Conservation (phyloP, 2,797 vertebrate species). For the Leuciscus waleckii region DNA sequence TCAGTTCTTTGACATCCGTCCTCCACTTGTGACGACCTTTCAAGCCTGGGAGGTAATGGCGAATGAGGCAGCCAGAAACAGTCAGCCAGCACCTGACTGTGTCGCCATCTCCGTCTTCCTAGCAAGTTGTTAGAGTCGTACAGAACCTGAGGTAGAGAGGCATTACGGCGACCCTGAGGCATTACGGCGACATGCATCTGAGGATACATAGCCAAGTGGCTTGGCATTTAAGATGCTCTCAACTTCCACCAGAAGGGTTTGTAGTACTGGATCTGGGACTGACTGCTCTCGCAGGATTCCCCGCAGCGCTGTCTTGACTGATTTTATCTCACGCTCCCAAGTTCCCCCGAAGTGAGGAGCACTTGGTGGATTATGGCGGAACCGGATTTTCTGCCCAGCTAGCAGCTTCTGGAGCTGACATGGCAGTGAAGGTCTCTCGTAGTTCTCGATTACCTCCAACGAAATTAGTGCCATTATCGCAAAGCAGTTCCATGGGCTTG, state of each 20-base stretch:
- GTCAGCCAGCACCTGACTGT: not conserved
- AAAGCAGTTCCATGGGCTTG: not conserved
- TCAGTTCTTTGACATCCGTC: too few relatives aligned
- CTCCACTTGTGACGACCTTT: not conserved
- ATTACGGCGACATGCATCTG: too few relatives aligned
- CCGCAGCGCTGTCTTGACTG: not conserved
- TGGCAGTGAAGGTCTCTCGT: not conserved
- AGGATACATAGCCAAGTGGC: not conserved
- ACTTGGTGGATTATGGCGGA: not conserved
- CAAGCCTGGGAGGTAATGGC: not conserved
- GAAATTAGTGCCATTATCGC: constrained; percentile 11
- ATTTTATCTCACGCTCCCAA: not conserved
- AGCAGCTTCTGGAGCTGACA: not conserved
- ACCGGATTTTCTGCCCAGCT: not conserved
- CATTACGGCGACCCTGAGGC: not conserved
- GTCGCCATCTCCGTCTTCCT: not conserved
- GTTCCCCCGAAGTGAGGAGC: not conserved
- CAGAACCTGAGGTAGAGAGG: not conserved
- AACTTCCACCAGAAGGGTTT: not conserved
- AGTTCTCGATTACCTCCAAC: not conserved
- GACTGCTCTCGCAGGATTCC: not conserved
- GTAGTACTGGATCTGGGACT: not conserved
- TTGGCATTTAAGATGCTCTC: not conserved
- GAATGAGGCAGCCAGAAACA: not conserved
- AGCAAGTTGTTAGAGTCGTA: not conserved